Percentiles rank a stretch among this genome's conserved stretches.
phyloP scores from a whole-genome alignment of 2,888 invertebrate genomes.

The Meganola albula region DNA sequence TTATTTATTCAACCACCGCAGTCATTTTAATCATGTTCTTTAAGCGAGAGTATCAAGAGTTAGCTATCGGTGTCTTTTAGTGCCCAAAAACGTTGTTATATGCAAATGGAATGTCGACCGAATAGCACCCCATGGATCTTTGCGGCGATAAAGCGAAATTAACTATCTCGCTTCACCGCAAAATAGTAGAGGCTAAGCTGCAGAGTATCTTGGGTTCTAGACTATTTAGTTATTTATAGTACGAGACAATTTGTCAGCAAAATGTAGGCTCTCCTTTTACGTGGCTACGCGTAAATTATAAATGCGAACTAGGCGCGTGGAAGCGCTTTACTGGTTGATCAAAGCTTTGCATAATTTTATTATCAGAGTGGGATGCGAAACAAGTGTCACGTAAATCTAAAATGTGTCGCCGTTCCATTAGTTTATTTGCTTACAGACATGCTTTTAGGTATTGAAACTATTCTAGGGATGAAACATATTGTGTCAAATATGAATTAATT shows the following conservation, averaged over 20 bases:
- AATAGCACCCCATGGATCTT: slow-evolving; percentile 27
- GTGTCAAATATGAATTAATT: too few relatives aligned
- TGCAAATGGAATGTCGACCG: slow-evolving; percentile 26
- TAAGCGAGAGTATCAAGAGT: slow-evolving; percentile 8
- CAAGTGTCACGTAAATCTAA: too few relatives aligned
- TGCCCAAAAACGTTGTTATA: slow-evolving; percentile 27
- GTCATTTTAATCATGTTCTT: slow-evolving; percentile 17
- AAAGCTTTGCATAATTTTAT: too few relatives aligned
- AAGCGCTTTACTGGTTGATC: too few relatives aligned
- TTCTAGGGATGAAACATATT: too few relatives aligned
- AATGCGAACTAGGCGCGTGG: not conserved
- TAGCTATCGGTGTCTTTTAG: slow-evolving; percentile 26
- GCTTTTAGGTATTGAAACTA: too few relatives aligned
- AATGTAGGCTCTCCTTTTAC: not conserved
- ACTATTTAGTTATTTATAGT: slow-evolving; percentile 6
- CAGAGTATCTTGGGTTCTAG: slow-evolving; percentile 6
- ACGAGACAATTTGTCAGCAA: not conserved
- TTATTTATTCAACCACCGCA: slow-evolving; percentile 22
- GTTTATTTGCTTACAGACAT: too few relatives aligned
- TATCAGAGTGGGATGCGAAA: too few relatives aligned
- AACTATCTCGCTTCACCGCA: slow-evolving; percentile 24
- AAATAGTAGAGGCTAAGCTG: slow-evolving; percentile 20
- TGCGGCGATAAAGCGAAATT: slow-evolving; percentile 28
- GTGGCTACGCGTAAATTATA: not conserved
- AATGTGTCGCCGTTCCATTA: too few relatives aligned